Percentiles rank a stretch among this genome's conserved stretches.
Evolutionary conservation across 2,797 vertebrate species (phyloP).

Genomic region (Austrolebias charrua): DNA sequence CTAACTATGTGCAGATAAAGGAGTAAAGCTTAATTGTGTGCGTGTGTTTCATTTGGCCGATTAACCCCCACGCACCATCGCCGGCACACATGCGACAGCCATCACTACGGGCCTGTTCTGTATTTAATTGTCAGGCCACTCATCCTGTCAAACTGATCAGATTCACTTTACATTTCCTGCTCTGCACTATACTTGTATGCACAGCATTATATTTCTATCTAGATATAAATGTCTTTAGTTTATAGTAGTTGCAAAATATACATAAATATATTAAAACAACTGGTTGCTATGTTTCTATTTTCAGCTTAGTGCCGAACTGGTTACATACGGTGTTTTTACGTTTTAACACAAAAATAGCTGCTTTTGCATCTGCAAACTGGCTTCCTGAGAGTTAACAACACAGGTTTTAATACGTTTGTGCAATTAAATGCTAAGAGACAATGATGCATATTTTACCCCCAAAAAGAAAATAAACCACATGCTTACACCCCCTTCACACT

Average conservation of each 20-base stretch:
- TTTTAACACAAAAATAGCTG: neutral
- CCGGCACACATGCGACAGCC: slow-evolving; percentile 7
- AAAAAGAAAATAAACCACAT: neutral
- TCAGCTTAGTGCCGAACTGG: neutral
- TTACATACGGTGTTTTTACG: neutral
- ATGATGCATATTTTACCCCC: neutral
- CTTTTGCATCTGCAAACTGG: neutral
- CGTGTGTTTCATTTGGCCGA: slow-evolving; percentile 56
- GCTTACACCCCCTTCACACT: neutral
- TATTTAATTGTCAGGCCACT: slow-evolving; percentile 6
- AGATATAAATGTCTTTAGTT: neutral
- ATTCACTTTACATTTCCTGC: slow-evolving; percentile 3
- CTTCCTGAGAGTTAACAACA: neutral
- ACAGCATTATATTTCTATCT: neutral
- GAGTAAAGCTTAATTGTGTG: slow-evolving; percentile 57
- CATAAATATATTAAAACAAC: neutral
- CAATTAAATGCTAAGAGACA: neutral
- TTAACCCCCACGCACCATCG: slow-evolving; percentile 43
- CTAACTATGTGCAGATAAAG: slow-evolving; percentile 68
- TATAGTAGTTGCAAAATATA: neutral
- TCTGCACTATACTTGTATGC: neutral
- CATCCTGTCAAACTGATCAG: slow-evolving; percentile 6
- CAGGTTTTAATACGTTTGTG: neutral
- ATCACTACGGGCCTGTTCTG: slow-evolving; percentile 1
- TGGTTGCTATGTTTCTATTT: neutral